Base-by-base conservation (phyloP, 2,797 vertebrate species). In the Etheostoma perlongum region DNA sequence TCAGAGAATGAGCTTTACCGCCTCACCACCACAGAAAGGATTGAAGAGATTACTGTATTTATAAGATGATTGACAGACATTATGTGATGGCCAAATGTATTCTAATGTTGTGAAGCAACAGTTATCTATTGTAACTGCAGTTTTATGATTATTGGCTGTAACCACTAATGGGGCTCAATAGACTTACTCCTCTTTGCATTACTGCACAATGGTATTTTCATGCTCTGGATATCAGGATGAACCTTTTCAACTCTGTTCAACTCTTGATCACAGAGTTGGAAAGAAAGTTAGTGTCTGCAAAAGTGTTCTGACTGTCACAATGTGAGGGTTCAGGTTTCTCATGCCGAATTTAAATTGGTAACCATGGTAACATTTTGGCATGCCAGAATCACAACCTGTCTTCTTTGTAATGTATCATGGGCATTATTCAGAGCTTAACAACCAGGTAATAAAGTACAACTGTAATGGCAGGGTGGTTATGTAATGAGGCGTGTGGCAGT, bases 71-170 rank as follows among this genome's bases (percentile, higher is more conserved):
- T 54, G 48, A 46, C 49, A 46, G 33, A 61, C 36, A 60, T 70
- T 49, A 74, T 40, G 59, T 52, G 49, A 67, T 30, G 19, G 30
- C 54, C 2, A 58, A 67, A 77, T 74, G 48, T 63, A 72, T 72
- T 60, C 36, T 33, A 27, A 47, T 69, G 44, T 68, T 58, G 21
- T 49, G 42, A 77, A 72, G 68, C 70, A 82, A 63, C 18, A n/a
- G 46, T 33, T 67, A 57, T 75, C n/a, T 49, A 46, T 71, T 77
- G 36, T 67, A 78, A 80, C 33, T 72, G 49, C 60, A 77, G 47
- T 53, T 85, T 76, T 82, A 86, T 84, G 67, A 84, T 78, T 69
- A 75, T 74, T 81, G 76, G 64, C 51, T 60, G 53, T 72, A 47
- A 77, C 76, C 79, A 77, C 79, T 87, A 84, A 84, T 84, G 75